Conservation (phyloP, 2,888 invertebrate species). For the Athripsodes cinereus region DNA sequence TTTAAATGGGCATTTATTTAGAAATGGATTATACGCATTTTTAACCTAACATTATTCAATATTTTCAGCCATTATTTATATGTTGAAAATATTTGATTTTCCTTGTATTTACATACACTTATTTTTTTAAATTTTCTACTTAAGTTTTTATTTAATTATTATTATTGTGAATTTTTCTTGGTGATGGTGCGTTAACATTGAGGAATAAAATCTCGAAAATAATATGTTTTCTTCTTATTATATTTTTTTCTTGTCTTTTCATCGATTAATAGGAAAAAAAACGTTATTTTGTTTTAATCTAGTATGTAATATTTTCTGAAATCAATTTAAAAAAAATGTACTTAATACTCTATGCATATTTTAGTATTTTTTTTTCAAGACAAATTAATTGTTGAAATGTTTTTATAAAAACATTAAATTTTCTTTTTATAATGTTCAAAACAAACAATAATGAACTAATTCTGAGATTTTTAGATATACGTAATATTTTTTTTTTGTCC, state of each 20-base stretch:
- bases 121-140: background rate
- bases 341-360: too few relatives aligned
- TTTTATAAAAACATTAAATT: background rate
- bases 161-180: background rate
- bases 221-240: slow-evolving; percentile 3
- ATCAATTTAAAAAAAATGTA: too few relatives aligned
- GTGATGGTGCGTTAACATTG: background rate
- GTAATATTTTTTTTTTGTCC: background rate
- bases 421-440: background rate
- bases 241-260: slow-evolving; percentile 5
- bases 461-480: background rate
- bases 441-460: background rate
- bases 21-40: too few relatives aligned
- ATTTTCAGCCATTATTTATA: background rate
- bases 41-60: background rate
- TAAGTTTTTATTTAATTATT: too few relatives aligned
- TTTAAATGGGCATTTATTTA: too few relatives aligned
- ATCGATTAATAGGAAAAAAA: slow-evolving; percentile 8
- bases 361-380: background rate
- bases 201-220: background rate
- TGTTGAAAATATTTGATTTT: background rate
- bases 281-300: slow-evolving; percentile 13
- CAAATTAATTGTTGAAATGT: background rate
- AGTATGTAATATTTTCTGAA: too few relatives aligned
- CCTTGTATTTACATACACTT: background rate